phyloP scores from a whole-genome alignment of 2,113 vertebrate species.

The Mystacornis crossleyi region DNA sequence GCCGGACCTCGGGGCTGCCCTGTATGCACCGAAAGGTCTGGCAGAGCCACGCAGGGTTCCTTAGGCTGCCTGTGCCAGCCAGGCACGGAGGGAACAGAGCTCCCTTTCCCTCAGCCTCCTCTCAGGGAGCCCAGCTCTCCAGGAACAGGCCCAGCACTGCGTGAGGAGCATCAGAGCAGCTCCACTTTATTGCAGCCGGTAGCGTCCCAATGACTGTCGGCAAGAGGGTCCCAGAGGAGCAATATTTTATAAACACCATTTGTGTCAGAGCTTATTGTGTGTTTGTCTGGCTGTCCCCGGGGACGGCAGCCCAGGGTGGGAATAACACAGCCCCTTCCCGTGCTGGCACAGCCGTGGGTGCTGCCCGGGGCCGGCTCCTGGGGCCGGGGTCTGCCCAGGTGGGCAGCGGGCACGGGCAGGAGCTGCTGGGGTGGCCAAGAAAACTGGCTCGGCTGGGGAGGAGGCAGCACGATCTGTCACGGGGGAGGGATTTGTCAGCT shows the following conservation, averaged over 20 bases:
- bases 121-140: background rate
- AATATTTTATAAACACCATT: slow-evolving; percentile 12
- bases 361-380: background rate
- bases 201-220: slow-evolving; percentile 1
- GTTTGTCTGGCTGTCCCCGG: slow-evolving; percentile 1
- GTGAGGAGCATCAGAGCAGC: background rate
- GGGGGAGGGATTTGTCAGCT: background rate
- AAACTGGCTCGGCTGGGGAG: background rate
- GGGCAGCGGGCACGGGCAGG: background rate
- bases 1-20: background rate
- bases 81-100: background rate
- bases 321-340: background rate
- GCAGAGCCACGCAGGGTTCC: rapidly evolving
- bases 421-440: background rate
- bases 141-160: background rate
- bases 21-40: background rate
- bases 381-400: rapidly evolving
- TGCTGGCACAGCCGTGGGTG: background rate
- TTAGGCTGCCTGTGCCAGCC: background rate
- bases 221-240: background rate
- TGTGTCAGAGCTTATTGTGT: slow-evolving; percentile 6
- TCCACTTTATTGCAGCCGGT: background rate
- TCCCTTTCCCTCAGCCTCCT: background rate
- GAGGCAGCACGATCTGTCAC: background rate
- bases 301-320: background rate